Percentiles rank a stretch among this genome's conserved stretches.
Conservation (phyloP, 1,140 invertebrate genomes). For the Drosophila santomea region DNA sequence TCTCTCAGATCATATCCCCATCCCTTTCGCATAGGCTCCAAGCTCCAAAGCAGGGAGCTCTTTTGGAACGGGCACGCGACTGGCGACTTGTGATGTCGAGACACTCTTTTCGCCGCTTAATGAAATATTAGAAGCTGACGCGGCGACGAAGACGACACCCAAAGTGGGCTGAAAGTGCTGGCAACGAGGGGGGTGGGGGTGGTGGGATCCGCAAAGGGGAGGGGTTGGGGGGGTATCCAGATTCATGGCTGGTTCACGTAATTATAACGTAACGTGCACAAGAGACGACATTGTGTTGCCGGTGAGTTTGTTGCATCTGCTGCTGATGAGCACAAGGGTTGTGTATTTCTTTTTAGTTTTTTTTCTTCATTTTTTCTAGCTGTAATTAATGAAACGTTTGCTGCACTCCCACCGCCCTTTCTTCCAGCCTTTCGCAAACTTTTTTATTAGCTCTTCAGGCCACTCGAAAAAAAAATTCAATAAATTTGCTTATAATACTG, state of each 20-base stretch:
- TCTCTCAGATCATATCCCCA: neutral
- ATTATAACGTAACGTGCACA: conserved; percentile 74
- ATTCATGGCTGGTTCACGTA: conserved; percentile 44
- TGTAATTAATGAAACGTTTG: conserved; percentile 45
- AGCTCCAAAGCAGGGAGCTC: conserved; percentile 28
- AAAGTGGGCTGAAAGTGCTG: conserved; percentile 17
- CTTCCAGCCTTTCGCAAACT: conserved; percentile 9
- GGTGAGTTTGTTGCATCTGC: neutral
- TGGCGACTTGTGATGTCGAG: conserved; percentile 50
- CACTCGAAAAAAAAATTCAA: neutral
- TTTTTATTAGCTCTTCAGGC: neutral
- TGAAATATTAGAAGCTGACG: conserved; percentile 80
- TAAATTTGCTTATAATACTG: neutral
- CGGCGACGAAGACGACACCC: conserved; percentile 63
- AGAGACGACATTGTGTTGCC: conserved; percentile 40
- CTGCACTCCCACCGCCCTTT: conserved; percentile 6
- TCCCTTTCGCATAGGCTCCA: neutral
- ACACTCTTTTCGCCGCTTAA: conserved; percentile 45
- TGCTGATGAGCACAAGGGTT: conserved; percentile 3
- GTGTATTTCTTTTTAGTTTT: neutral
- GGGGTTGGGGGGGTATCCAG: conserved; percentile 10
- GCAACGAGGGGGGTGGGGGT: neutral
- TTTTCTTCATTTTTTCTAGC: conserved; percentile 15
- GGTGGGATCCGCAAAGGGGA: no score
- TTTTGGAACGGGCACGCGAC: conserved; percentile 66